phyloP scores from a whole-genome alignment of 2,113 vertebrate species.

The Epinephelus fuscoguttatus region DNA sequence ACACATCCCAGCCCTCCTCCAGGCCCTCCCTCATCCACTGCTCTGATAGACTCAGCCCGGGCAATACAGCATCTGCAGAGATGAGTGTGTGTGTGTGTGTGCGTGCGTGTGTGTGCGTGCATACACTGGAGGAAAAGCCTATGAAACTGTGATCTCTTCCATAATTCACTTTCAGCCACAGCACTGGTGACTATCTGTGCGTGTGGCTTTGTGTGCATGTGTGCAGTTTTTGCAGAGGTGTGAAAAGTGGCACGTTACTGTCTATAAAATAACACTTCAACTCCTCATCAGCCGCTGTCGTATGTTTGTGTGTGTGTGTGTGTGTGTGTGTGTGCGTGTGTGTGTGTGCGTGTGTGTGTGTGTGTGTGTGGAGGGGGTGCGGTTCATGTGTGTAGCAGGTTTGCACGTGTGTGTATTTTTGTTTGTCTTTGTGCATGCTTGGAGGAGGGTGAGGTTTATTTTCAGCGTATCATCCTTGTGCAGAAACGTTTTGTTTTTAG shows the following conservation, averaged over 20 bases:
- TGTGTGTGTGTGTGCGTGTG: too few species aligned
- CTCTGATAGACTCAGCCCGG: constrained; percentile 22
- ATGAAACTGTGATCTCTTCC: constrained; percentile 35
- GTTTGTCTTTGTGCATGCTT: neutral
- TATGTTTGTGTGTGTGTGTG: neutral
- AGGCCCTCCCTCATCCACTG: constrained; percentile 29
- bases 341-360: neutral
- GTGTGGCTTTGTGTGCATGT: neutral
- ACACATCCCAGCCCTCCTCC: constrained; percentile 45
- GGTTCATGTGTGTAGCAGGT: neutral
- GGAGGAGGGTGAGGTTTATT: neutral
- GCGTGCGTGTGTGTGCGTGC: neutral
- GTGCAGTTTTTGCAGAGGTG: constrained; percentile 57
- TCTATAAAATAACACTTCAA: constrained; percentile 31
- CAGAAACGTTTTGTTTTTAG: constrained; percentile 25
- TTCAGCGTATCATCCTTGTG: neutral
- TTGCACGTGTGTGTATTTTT: neutral
- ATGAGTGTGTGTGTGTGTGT: constrained; percentile 1
- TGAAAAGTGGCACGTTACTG: constrained; percentile 27
- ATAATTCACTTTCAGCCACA: constrained; percentile 51
- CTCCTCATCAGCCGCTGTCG: constrained; percentile 4
- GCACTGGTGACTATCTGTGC: constrained; percentile 11
- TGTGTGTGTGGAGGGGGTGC: too few species aligned
- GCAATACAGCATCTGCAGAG: constrained; percentile 9
- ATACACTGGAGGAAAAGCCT: neutral